A percentile compares a stretch with the other conserved stretches of the same genome.
These are phyloP conservation scores for Sardina pilchardus DNA, from an alignment of 2,113 vertebrate species.

Conservation along the genomic window DNA sequence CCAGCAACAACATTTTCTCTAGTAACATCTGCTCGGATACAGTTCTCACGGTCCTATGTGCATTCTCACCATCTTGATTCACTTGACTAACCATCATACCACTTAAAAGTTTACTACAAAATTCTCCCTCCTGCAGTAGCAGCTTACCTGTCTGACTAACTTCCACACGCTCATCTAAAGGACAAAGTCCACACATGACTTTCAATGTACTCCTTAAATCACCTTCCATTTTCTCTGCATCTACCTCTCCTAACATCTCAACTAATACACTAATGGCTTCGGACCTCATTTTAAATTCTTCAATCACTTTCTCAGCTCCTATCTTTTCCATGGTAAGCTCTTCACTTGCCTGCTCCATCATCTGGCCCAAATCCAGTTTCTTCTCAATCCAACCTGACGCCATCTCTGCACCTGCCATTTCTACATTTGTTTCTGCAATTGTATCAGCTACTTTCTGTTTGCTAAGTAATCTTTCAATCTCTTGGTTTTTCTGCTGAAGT, in stretches of 20 bases:
- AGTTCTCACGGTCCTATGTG: conserved; percentile 38
- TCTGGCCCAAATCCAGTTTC: conserved; percentile 29
- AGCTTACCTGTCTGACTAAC: conserved; percentile 46
- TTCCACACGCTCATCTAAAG: conserved; percentile 42
- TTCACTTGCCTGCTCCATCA: conserved; percentile 41
- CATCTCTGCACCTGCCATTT: conserved; percentile 48
- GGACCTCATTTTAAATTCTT: conserved; percentile 65
- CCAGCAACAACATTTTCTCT: conserved; percentile 60
- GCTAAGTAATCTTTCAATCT: conserved; percentile 48
- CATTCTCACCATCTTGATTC: conserved; percentile 31
- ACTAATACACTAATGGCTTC: conserved; percentile 65
- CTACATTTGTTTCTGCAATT: conserved; percentile 36
- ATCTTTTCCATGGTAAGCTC: conserved; percentile 53
- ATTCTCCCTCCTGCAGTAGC: conserved; percentile 64
- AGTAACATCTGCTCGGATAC: conserved; percentile 58
- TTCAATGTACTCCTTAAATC: conserved; percentile 43
- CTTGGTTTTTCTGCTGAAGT: conserved; percentile 54
- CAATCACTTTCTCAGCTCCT: conserved; percentile 61
- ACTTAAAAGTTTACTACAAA: conserved; percentile 66
- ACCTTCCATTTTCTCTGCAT: conserved; percentile 54
- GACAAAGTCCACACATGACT: conserved; percentile 21
- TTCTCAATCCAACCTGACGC: conserved; percentile 33
- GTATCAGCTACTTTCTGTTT: conserved; percentile 27
- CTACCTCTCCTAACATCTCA: conserved; percentile 62
- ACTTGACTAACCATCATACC: conserved; percentile 37